These are phyloP conservation scores for Paedocypris micromegethes DNA, from an alignment of 2,797 vertebrate species.

Conservation along the genomic window DNA sequence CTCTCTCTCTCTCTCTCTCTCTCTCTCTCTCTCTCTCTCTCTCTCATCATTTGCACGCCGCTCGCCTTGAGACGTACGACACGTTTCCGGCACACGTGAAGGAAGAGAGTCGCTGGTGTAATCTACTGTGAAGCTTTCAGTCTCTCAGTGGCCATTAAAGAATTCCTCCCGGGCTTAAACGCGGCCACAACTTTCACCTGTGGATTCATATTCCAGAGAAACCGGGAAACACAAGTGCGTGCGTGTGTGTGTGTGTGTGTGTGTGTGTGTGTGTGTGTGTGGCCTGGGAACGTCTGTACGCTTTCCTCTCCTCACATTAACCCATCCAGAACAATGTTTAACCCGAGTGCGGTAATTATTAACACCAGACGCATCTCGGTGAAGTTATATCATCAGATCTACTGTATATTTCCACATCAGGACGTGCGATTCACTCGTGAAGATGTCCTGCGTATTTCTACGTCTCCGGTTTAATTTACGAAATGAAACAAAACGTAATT, in stretches of 20 bases:
- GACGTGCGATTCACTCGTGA: no score
- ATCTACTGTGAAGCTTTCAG: no score
- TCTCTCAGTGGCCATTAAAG: constrained; percentile 27
- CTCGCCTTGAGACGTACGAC: no score
- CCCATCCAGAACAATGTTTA: constrained; percentile 38
- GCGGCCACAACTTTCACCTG: constrained; percentile 43
- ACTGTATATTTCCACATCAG: not conserved
- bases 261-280: not conserved
- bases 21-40: constrained; percentile 10
- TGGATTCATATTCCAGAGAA: constrained; percentile 36
- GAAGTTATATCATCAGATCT: constrained; percentile 9
- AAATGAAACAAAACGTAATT: no score
- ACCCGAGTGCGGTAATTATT: constrained; percentile 45
- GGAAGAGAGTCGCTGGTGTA: no score
- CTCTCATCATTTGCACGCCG: not conserved
- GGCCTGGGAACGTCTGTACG: constrained; percentile 15
- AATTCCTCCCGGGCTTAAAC: constrained; percentile 51
- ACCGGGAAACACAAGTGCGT: constrained; percentile 7
- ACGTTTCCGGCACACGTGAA: no score
- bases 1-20: not conserved
- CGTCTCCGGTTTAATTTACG: no score
- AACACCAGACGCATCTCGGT: constrained; percentile 33
- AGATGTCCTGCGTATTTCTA: no score
- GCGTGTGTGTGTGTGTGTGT: not conserved
- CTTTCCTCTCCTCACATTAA: constrained; percentile 8